Evolutionary conservation across 2,113 vertebrate species (phyloP), one percentile per base, ranked within the genome.

Genomic region (Rhegmatorhina hoffmannsi): DNA sequence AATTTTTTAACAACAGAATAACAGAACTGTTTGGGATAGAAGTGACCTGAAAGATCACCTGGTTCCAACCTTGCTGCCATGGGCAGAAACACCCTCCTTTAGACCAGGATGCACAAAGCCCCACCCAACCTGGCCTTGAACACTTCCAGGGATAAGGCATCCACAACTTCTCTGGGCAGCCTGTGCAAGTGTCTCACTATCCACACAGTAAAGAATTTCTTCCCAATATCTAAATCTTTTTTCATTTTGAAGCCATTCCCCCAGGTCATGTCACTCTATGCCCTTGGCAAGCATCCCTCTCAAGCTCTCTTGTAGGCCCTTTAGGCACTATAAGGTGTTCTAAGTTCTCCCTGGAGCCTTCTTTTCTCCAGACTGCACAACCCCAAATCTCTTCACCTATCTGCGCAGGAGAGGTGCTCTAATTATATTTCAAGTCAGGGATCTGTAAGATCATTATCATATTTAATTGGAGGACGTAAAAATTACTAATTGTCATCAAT

Each of bases 401-500:
- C 26, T 44, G 34, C 23, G 60, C 21, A 59, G 26, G 26, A 81
- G 14, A 58, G 9, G 10, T 58, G 11, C 4, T 66, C 14, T 26
- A 66, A 66, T 36, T 52, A 17, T 33, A 46, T 44, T 40, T 95
- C 9, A 52, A 25, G 18, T 28, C 34, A 64, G 40, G 10, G 11
- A 84, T 79, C 47, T 74, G 50, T 46, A 86, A 79, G 34, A 53
- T 70, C 53, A 49, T 68, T 47, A 34, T 33, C 29, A 75, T 53
- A 56, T 93, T 83, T 94, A 93, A 85, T 47, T 94, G 76, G 85
- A 94, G 70, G 81, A 92, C 38, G 56, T 77, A 89, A 96, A 11
- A 34, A 94, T 89, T 84, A 75, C 56, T 95, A 90, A 96, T 87
- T 97, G 94, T 81, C 80, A 90, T 40, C 78, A 93, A 68, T 6